Conservation (phyloP, 2,797 vertebrate genomes). For the Cetoscarus ocellatus region DNA sequence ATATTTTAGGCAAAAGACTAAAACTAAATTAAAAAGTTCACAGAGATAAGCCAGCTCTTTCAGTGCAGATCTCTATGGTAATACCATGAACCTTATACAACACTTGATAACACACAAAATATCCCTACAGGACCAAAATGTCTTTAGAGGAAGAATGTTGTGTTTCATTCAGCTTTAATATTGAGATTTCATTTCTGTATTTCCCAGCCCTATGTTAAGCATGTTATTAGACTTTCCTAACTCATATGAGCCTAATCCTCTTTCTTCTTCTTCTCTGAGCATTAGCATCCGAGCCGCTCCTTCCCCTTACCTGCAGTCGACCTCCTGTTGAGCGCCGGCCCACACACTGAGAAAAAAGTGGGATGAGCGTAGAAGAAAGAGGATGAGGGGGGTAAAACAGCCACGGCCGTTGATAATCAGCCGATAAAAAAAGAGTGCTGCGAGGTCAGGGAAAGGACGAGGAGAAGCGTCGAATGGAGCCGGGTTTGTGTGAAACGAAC, state of each 20-base stretch:
- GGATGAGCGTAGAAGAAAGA: constrained; percentile 57
- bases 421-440: constrained; percentile 41
- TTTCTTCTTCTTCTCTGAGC: constrained; percentile 36
- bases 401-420: constrained; percentile 53
- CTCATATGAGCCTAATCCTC: constrained; percentile 42
- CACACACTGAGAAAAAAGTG: constrained; percentile 69
- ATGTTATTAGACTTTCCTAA: constrained; percentile 8
- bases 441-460: constrained; percentile 69
- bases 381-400: constrained; percentile 36
- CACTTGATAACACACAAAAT: too few species aligned
- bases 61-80: too few species aligned
- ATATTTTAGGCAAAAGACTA: too few species aligned
- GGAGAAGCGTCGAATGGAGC: constrained; percentile 39
- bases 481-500: constrained; percentile 34
- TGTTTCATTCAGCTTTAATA: too few species aligned
- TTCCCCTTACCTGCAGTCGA: constrained; percentile 69
- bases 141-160: too few species aligned
- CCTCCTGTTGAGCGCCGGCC: constrained; percentile 72
- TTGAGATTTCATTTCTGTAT: too few species aligned
- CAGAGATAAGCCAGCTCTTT: too few species aligned
- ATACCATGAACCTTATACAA: too few species aligned
- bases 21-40: too few species aligned
- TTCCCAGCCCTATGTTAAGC: too few species aligned
- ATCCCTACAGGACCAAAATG: too few species aligned
- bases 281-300: constrained; percentile 47